Evolutionary conservation across 1,140 invertebrate genomes (phyloP).

Genomic region (Drosophila chauvacae): DNA sequence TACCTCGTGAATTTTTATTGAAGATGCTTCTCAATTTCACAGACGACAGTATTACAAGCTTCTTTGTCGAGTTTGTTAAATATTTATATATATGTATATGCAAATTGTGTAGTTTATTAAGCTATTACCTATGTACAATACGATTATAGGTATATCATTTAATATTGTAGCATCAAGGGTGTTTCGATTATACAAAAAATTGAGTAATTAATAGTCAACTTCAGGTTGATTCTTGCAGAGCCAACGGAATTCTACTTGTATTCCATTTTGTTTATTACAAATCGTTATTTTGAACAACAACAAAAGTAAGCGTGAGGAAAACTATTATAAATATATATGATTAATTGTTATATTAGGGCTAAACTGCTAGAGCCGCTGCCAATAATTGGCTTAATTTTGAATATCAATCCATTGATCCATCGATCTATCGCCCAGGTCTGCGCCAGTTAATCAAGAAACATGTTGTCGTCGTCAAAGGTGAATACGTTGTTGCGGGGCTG

Average conservation of each 20-base stretch:
- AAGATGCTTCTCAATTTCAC: slow-evolving; percentile 22
- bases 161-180: slow-evolving; percentile 10
- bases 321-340: slow-evolving; percentile 52
- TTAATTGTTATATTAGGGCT: slow-evolving; percentile 49
- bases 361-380: slow-evolving; percentile 40
- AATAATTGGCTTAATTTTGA: slow-evolving; percentile 49
- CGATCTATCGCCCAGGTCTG: neutral
- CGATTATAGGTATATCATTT: slow-evolving; percentile 14
- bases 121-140: slow-evolving; percentile 27
- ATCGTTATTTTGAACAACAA: slow-evolving; percentile 58
- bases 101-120: neutral
- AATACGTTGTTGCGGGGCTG: slow-evolving; percentile 70
- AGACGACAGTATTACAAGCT: slow-evolving; percentile 32
- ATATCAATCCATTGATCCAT: slow-evolving; percentile 39
- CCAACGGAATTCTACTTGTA: slow-evolving; percentile 17
- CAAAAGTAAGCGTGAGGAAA: slow-evolving; percentile 62
- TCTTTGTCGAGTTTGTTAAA: slow-evolving; percentile 11
- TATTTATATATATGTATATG: neutral
- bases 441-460: slow-evolving; percentile 71
- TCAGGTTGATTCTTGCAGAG: slow-evolving; percentile 29
- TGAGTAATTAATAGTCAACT: slow-evolving; percentile 22
- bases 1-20: slow-evolving; percentile 19
- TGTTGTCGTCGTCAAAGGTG: slow-evolving; percentile 80
- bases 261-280: slow-evolving; percentile 45
- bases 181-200: slow-evolving; percentile 42